These are phyloP conservation scores for Neolamprologus cancellatus DNA, from an alignment of 2,113 vertebrate species.

Conservation along the genomic window DNA sequence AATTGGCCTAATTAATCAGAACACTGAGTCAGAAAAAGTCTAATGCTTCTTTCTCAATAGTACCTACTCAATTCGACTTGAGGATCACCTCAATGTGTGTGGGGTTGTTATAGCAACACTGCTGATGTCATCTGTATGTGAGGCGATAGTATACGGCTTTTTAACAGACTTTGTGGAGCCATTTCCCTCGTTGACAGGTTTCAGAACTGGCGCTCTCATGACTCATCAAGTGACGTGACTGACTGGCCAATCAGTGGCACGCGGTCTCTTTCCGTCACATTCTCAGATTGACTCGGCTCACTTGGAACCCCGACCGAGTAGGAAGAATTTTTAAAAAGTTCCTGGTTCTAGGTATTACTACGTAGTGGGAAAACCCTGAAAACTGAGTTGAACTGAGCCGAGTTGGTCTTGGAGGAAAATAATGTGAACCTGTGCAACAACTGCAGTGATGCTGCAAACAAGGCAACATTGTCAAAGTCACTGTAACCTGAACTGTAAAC, in stretches of 20 bases:
- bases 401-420: neutral
- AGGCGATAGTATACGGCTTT: neutral
- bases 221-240: neutral
- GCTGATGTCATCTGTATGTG: neutral
- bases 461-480: neutral
- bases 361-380: neutral
- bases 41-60: neutral
- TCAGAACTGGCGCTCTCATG: neutral
- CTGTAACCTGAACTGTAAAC: neutral
- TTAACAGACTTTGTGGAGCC: neutral
- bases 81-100: neutral
- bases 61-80: rapidly evolving
- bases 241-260: neutral
- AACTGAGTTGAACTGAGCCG: neutral
- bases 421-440: neutral
- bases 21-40: neutral
- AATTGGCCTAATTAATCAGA: neutral
- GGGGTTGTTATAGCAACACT: neutral
- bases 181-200: neutral
- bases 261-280: neutral
- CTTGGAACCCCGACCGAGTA: neutral
- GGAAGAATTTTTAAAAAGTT: neutral
- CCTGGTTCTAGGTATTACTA: neutral
- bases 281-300: neutral
- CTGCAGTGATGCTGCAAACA: neutral